A percentile compares a stretch with the other conserved stretches of the same genome.
Evolutionary conservation across 37 sponge, comb jelly and placozoan species (phyloP).

Genomic region (Agelas oroides): DNA sequence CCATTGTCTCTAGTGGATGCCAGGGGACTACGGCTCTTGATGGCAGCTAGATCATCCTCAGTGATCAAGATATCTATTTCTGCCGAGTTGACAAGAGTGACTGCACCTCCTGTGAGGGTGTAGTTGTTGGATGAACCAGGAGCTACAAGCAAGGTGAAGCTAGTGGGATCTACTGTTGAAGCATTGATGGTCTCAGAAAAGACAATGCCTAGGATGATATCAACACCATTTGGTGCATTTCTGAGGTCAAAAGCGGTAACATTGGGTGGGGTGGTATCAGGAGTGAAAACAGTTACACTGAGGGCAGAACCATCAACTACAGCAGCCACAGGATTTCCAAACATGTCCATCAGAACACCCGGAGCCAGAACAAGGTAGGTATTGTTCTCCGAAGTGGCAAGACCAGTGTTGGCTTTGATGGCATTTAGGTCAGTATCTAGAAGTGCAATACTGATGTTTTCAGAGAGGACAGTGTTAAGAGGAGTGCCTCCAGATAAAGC

Average conservation of each 20-base stretch:
- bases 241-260: constrained; percentile 69
- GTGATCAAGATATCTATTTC: constrained; percentile 61
- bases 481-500: constrained; percentile 69
- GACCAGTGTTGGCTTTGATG: constrained; percentile 64
- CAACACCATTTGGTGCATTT: constrained; percentile 56
- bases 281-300: constrained; percentile 44
- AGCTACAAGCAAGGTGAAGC: constrained; percentile 48
- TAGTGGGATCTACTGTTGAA: constrained; percentile 54
- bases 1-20: constrained; percentile 31
- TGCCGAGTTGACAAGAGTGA: constrained; percentile 46
- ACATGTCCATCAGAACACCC: constrained; percentile 54
- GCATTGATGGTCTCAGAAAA: constrained; percentile 81
- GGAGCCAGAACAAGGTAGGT: constrained; percentile 67
- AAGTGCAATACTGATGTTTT: constrained; percentile 43
- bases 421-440: constrained; percentile 57
- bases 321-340: constrained; percentile 61
- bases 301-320: constrained; percentile 47
- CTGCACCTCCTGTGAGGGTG: constrained; percentile 41
- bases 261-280: constrained; percentile 62
- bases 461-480: constrained; percentile 20
- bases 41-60: constrained; percentile 33
- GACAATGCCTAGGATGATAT: constrained; percentile 51
- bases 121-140: constrained; percentile 20
- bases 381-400: constrained; percentile 57
- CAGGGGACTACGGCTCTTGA: constrained; percentile 58